Conservation (phyloP, 2,113 vertebrate species). For the Ranitomeya imitator region DNA sequence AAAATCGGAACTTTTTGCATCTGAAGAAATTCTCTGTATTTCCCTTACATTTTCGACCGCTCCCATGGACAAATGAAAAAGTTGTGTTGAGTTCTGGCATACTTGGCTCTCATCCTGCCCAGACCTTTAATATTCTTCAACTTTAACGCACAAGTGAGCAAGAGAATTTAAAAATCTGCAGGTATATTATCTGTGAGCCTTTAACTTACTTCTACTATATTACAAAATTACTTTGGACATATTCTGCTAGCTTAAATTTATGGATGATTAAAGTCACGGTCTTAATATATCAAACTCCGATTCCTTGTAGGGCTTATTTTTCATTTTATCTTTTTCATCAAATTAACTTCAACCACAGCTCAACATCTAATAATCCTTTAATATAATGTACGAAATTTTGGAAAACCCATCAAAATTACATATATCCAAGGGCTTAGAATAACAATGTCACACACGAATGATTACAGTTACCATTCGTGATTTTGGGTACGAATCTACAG, state of each 20-base stretch:
- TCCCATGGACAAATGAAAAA: neutral
- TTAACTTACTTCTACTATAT: slow-evolving; percentile 8
- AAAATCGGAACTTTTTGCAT: neutral
- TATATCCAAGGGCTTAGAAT: slow-evolving; percentile 37
- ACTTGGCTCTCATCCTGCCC: neutral
- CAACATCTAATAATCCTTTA: slow-evolving; percentile 27
- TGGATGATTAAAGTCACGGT: neutral
- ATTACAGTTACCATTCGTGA: neutral
- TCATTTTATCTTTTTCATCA: slow-evolving; percentile 44
- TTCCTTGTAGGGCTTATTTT: slow-evolving; percentile 33
- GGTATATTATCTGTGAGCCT: slow-evolving; percentile 20
- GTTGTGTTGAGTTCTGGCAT: neutral
- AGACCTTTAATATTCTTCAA: slow-evolving; percentile 1
- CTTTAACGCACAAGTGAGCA: slow-evolving; percentile 34
- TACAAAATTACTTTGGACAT: slow-evolving; percentile 14
- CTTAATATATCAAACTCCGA: slow-evolving; percentile 29
- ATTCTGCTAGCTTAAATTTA: slow-evolving; percentile 16
- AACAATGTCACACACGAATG: slow-evolving; percentile 16
- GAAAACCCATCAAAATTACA: slow-evolving; percentile 29
- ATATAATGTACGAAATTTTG: slow-evolving; percentile 30
- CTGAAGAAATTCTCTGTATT: neutral
- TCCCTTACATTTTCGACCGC: neutral
- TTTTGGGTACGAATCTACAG: neutral
- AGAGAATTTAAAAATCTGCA: slow-evolving; percentile 3
- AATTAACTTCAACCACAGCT: slow-evolving; percentile 28